These are phyloP conservation scores for Platyscapa corneri DNA, from an alignment of 1,140 invertebrate species.

Conservation along the genomic window DNA sequence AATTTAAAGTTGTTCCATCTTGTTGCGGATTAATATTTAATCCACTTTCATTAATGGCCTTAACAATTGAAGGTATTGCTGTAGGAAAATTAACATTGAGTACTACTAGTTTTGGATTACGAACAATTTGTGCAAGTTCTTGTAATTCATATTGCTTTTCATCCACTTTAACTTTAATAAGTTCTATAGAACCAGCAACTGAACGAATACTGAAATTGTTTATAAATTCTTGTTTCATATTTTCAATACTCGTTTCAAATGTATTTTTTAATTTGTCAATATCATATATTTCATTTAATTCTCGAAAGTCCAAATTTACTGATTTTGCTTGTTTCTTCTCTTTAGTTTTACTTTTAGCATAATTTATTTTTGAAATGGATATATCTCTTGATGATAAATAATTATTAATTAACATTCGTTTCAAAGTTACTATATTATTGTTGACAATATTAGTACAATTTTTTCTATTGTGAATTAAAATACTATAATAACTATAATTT, in stretches of 20 bases:
- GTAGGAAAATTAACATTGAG: conserved; percentile 91
- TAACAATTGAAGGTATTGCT: conserved; percentile 85
- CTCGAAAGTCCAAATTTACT: conserved; percentile 80
- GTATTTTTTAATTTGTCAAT: conserved; percentile 80
- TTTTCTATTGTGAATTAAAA: background rate
- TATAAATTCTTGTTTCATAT: conserved; percentile 85
- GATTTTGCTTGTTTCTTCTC: conserved; percentile 79
- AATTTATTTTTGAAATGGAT: background rate
- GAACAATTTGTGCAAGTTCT: conserved; percentile 90
- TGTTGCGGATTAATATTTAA: conserved; percentile 96
- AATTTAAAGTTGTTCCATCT: conserved; percentile 91
- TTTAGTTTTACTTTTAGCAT: conserved; percentile 75
- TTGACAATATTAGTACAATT: background rate
- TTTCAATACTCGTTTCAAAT: conserved; percentile 79
- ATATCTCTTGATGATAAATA: conserved; percentile 27
- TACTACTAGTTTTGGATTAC: conserved; percentile 90
- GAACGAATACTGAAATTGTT: conserved; percentile 86
- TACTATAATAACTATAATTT: background rate
- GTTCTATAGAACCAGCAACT: conserved; percentile 85
- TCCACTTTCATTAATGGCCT: conserved; percentile 84
- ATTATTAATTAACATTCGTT: background rate
- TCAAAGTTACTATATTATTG: background rate
- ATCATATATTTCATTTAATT: conserved; percentile 83
- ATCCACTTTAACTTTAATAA: conserved; percentile 83
- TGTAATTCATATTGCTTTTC: conserved; percentile 89